Evolutionary conservation across 2,888 invertebrate species (phyloP), one percentile per base, ranked within the genome.

Genomic region (Macropis europaea): DNA sequence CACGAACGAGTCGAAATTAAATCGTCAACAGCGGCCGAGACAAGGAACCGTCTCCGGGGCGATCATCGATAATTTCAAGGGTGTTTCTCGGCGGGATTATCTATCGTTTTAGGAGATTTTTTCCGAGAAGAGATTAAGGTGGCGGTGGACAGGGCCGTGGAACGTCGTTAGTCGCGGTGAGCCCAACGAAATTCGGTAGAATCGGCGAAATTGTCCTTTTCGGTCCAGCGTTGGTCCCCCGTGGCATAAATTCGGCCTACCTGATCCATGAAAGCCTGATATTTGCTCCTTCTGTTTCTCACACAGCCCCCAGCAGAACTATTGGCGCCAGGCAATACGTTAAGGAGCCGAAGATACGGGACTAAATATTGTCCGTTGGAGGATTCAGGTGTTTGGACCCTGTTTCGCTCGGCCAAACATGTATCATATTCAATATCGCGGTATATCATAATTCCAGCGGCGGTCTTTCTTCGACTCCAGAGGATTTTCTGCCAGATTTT

Each of bases 361-460:
- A 69, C 74, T 11, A 82, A 78, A 82, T 38, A 69, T 76, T 42
- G 24, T 0, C 76, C 0, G 50, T 11, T 2, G 4, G 11, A 28
- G 60, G 61, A 62, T 68, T 64, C 56, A 19, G 9, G 34, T 38
- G 45, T 64, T 62, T 40, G 62, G 57, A 57, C 22, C n/a, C 52
- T 47, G 43, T 68, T 56, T 62, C 42, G 36, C 42, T 24, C 36
- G 50, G 17, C n/a, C 22, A 57, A 32, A 22, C 53, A 73, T 74
- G 71, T 72, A 76, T 81, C 76, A 73, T 85, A 80, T 82, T 81
- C 71, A 82, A 78, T 79, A 81, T 82, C 82, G 70, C 72, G 79
- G 81, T 85, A 79, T 83, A 82, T 85, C 79, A 82, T 84, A 80
- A 81, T 81, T 79, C 61, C 61, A 48, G 45, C 52, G 47, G 36